Evolutionary conservation across 2,797 vertebrate genomes (phyloP), one percentile per base, ranked within the genome.

Genomic region (Argyrosomus regius): DNA sequence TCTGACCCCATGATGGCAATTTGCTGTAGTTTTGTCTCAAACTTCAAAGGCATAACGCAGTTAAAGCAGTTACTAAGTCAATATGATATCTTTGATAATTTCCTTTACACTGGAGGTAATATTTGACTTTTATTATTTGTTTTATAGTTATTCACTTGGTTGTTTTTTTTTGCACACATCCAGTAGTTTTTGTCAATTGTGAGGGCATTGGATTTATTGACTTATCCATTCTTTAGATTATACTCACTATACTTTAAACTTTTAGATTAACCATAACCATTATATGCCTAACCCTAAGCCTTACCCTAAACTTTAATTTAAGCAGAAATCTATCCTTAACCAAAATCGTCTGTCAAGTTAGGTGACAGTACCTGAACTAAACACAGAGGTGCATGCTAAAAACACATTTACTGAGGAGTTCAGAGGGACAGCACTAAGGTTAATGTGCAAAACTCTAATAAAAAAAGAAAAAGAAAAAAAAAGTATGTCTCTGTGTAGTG

Each of bases 1-100:
- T 20, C 35, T 57, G 43, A 66, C n/a, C 11, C 22, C 9, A 46
- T 46, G 50, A 46, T 39, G 17, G 41, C 48, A 72, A 67, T 67
- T 78, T 54, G 46, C 13, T 3, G n/a, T 35, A 59, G 18, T 49
- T 76, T 67, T 49, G 26, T 58, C 26, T 10, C 8, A 1, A 1
- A 39, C n/a, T 50, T 68, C 35, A 60, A 63, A 69, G 12, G 57
- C 60, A 60, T 14, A 43, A 49, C 28, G 0, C 35, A 39, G 35
- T 39, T 39, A 74, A 53, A 77, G 60, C 50, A 61, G 45, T 16
- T 26, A 35, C 13, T 20, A 8, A 17, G 14, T 31, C 26, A 65
- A n/a, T 56, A 22, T 54, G 10, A 35, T 49, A n/a, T 62, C 12
- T n/a, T 75, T 12, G 45, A 20, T 11, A 41, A 31, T n/a, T 3